phyloP scores from a whole-genome alignment of 2,888 invertebrate species.

The Schizaphis graminum region DNA sequence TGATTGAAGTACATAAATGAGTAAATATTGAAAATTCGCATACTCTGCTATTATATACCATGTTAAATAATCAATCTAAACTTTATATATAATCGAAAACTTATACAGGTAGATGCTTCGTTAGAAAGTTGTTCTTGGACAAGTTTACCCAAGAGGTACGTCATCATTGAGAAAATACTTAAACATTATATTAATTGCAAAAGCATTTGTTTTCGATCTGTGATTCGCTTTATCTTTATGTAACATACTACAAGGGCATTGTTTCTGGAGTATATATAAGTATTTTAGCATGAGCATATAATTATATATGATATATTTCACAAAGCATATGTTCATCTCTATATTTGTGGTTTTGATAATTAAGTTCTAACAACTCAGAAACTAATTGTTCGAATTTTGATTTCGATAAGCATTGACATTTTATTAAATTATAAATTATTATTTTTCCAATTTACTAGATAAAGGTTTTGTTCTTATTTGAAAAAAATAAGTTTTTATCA shows the following conservation, averaged over 20 bases:
- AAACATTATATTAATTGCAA: constrained; percentile 48
- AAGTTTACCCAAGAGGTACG: constrained; percentile 23
- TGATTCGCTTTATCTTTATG: neutral
- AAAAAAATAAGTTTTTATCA: neutral
- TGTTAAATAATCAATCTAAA: constrained; percentile 32
- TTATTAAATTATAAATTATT: neutral
- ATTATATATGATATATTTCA: neutral
- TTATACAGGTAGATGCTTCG: neutral
- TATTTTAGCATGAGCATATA: neutral
- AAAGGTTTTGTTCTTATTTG: neutral
- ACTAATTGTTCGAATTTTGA: neutral
- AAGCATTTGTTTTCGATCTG: neutral
- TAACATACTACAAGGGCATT: neutral
- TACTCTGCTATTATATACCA: neutral
- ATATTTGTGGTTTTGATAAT: neutral
- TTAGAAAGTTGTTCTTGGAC: constrained; percentile 46
- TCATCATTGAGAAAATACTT: neutral
- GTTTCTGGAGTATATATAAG: neutral
- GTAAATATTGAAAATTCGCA: neutral
- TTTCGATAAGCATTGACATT: neutral
- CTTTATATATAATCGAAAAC: constrained; percentile 25
- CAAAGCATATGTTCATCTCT: neutral
- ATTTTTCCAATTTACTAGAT: neutral
- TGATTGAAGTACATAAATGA: neutral
- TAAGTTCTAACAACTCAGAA: neutral